Percentiles rank a stretch among this genome's conserved stretches.
Evolutionary conservation across 2,113 vertebrate species (phyloP).

Genomic region (Burhinus oedicnemus): DNA sequence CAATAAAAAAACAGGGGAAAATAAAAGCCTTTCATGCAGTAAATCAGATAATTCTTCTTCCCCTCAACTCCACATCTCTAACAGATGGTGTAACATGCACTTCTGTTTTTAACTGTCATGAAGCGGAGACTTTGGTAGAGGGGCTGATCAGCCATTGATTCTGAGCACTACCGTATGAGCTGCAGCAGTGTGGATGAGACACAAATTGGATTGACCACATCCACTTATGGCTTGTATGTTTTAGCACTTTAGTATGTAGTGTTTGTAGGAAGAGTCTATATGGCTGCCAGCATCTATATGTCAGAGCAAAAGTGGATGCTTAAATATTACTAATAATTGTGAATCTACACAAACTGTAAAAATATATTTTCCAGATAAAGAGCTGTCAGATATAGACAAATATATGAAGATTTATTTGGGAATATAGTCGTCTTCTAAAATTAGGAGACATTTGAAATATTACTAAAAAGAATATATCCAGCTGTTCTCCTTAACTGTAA

Average conservation of each 20-base stretch:
- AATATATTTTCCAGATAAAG: background rate
- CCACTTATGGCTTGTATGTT: background rate
- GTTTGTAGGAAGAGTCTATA: background rate
- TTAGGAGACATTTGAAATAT: background rate
- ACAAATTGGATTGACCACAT: background rate
- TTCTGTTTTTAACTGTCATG: background rate
- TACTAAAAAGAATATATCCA: background rate
- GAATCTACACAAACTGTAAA: background rate
- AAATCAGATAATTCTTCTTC: background rate
- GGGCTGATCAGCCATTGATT: background rate
- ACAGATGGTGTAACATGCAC: background rate
- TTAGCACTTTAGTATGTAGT: background rate
- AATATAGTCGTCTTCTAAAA: background rate
- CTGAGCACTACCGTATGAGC: background rate
- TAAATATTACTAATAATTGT: conserved; percentile 1
- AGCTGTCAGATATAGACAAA: background rate
- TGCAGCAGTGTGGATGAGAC: background rate
- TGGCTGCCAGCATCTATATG: background rate
- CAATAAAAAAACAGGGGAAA: background rate
- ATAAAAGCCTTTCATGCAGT: background rate
- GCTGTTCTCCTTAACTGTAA: background rate
- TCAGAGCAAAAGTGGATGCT: background rate
- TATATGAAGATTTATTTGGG: background rate
- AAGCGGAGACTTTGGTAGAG: background rate
- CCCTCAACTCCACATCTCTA: background rate